Evolutionary conservation across 2,888 invertebrate species (phyloP), one percentile per base, ranked within the genome.

Genomic region (Cremastinae sp.): DNA sequence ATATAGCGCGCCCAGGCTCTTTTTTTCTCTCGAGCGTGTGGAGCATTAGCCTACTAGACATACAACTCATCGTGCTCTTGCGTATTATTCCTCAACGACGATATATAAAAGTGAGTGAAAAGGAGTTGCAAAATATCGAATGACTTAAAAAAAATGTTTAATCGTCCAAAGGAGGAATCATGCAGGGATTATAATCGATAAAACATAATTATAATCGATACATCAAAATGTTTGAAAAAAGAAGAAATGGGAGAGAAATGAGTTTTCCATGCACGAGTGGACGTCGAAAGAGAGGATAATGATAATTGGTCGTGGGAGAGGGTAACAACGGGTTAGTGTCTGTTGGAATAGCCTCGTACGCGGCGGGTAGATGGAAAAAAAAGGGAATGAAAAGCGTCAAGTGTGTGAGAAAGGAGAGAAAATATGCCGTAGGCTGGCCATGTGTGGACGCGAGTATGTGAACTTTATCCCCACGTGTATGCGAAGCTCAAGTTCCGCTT

Each of bases 251-350:
- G 49, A 49, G 61, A 59, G 72, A 66, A 62, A 28, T 28, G 28
- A 28, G 28, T 28, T 28, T 28, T 28, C 28, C 71, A 47, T 43
- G n/a, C 16, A 65, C 18, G 45, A 69, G 65, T 72, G 77, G 65
- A 75, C 75, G 73, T 45, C 56, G 69, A 61, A 73, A 58, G 49
- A 41, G 81, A 81, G 83, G 28, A 28, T 28, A 80, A 82, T 84
- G 84, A 86, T 86, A 85, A 84, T 83, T 68, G 79, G 80, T 74
- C 78, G 78, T 78, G 81, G 79, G 83, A 82, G 82, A 82, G 80
- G 79, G 82, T 84, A 86, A 85, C 85, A 85, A 85, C 85, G 84
- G 84, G 85, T 85, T 85, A 82, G 80, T 80, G 77, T 78, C 75
- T 84, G 80, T 81, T 80, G 18, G 49, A 64, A 47, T 65, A 58